These are phyloP conservation scores for Ceramica pisi DNA, from an alignment of 2,888 invertebrate genomes.

Conservation along the genomic window DNA sequence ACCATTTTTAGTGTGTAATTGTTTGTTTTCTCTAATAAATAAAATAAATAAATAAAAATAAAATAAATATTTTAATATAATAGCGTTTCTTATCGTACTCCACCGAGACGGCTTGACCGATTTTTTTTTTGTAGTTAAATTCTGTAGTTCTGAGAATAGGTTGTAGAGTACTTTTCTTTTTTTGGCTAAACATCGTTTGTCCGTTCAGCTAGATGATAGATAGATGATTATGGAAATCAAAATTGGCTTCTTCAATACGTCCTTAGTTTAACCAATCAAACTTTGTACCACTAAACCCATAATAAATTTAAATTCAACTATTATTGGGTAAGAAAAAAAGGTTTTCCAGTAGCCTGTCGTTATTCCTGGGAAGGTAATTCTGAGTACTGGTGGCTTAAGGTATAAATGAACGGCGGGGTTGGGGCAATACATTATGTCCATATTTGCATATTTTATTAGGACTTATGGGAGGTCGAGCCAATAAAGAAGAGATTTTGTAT, in stretches of 20 bases:
- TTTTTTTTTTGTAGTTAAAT: no score
- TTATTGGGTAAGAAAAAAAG: constrained; percentile 20
- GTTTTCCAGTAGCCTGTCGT: constrained; percentile 18
- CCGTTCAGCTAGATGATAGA: no score
- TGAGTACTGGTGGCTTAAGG: neutral
- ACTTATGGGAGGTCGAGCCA: neutral
- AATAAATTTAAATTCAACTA: constrained; percentile 48
- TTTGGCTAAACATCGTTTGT: no score
- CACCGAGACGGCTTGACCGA: no score
- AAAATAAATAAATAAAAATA: no score
- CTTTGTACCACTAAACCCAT: constrained; percentile 12
- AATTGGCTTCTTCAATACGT: neutral
- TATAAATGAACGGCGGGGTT: neutral
- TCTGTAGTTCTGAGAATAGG: no score
- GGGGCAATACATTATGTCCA: neutral
- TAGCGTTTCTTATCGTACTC: no score
- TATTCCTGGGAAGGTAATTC: constrained; percentile 14
- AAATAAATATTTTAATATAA: no score
- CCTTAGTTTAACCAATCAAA: neutral
- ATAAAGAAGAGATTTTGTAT: neutral
- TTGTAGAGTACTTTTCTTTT: no score
- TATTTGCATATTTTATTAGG: constrained; percentile 10
- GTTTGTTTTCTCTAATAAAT: no score
- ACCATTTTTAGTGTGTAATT: no score
- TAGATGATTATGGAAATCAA: neutral